phyloP scores from a whole-genome alignment of 2,888 invertebrate species.

The Rotaria sp. region DNA sequence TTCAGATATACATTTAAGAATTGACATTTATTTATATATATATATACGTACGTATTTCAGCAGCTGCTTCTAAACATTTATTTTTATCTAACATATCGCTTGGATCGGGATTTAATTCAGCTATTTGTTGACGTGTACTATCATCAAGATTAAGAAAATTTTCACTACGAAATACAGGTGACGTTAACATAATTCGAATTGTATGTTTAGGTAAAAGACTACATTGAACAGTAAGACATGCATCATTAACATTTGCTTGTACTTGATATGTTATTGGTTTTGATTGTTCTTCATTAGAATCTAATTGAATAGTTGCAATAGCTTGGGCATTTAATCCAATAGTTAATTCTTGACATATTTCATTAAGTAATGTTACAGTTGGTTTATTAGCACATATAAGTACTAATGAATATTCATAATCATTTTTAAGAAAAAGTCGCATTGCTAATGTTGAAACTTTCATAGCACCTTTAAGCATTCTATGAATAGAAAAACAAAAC shows the following conservation, averaged over 20 bases:
- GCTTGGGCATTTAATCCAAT: background rate
- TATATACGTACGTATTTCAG: conserved; percentile 54
- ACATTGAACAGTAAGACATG: background rate
- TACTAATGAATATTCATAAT: background rate
- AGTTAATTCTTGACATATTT: conserved; percentile 20
- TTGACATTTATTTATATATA: background rate
- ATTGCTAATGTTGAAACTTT: conserved; percentile 9
- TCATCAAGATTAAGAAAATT: conserved; percentile 17
- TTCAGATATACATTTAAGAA: too few species aligned
- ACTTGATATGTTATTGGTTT: background rate
- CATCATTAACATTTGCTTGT: background rate
- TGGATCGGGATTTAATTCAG: conserved; percentile 59
- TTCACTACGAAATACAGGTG: conserved; percentile 38
- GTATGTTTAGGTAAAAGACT: background rate
- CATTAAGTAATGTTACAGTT: background rate
- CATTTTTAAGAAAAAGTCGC: background rate
- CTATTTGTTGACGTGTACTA: background rate
- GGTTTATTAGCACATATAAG: conserved; percentile 30
- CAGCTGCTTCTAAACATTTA: conserved; percentile 99
- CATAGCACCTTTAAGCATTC: conserved; percentile 27
- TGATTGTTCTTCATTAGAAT: background rate
- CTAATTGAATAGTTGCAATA: background rate
- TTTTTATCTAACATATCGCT: conserved; percentile 93
- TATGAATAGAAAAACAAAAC: background rate
- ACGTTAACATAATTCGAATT: conserved; percentile 34